These are phyloP conservation scores for western clawed frog (Xenopus tropicalis) DNA, from an alignment of 2,113 vertebrate species.

Conservation along the genomic window DNA sequence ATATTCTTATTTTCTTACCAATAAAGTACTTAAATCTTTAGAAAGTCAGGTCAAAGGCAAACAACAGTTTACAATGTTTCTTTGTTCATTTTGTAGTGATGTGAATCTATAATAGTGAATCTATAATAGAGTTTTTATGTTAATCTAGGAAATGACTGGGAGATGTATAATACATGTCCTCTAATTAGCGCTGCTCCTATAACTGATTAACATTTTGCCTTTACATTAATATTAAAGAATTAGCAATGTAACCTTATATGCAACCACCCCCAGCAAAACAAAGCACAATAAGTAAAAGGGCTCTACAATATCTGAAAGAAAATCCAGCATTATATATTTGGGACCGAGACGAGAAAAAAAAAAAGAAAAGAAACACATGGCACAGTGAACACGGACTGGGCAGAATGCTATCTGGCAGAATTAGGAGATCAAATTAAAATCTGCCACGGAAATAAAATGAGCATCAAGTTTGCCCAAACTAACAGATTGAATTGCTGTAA, in stretches of 20 bases:
- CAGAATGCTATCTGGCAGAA: no score
- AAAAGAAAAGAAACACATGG: no score
- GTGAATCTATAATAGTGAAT: neutral
- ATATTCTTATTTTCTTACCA: no score
- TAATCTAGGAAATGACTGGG: slow-evolving; percentile 6
- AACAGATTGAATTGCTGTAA: slow-evolving; percentile 34
- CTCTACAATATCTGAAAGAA: no score
- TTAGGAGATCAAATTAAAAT: slow-evolving; percentile 1
- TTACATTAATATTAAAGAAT: slow-evolving; percentile 17
- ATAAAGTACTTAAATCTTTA: neutral
- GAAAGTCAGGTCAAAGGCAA: neutral
- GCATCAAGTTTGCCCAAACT: slow-evolving; percentile 22
- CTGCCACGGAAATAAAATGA: slow-evolving; percentile 27
- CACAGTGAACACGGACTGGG: no score
- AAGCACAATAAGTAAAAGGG: no score
- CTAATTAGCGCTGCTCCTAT: slow-evolving; percentile 19
- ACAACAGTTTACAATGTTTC: neutral
- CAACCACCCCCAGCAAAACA: neutral
- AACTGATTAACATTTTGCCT: slow-evolving; percentile 34
- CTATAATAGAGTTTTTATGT: slow-evolving; percentile 14
- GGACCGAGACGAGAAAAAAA: no score
- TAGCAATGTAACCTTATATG: slow-evolving; percentile 14
- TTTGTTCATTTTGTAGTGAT: neutral
- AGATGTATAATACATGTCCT: slow-evolving; percentile 5
- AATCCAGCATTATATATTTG: no score